Conservation (phyloP, 2,113 vertebrate genomes). For the Nymphicus hollandicus region DNA sequence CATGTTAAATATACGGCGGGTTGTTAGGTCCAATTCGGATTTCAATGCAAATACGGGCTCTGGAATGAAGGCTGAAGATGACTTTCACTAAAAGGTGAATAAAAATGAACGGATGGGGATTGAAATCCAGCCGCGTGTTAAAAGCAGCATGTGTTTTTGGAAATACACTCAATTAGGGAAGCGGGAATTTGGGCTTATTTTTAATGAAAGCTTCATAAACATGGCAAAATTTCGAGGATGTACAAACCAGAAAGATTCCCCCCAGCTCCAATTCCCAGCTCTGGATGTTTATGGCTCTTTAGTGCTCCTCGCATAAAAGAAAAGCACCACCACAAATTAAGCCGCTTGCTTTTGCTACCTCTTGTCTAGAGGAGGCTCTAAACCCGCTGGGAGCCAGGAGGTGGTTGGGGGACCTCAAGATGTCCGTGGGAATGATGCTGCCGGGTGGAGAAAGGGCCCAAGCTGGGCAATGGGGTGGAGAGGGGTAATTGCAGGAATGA, state of each 20-base stretch:
- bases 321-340: slow-evolving; percentile 11
- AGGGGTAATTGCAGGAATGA: not conserved
- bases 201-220: slow-evolving; percentile 25
- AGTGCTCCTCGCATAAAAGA: not conserved
- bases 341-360: not conserved
- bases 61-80: slow-evolving; percentile 11
- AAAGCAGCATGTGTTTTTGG: not conserved
- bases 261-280: not conserved
- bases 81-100: slow-evolving; percentile 15
- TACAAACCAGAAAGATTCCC: not conserved
- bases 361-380: not conserved
- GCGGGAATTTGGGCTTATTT: not conserved
- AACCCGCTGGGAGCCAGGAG: not conserved
- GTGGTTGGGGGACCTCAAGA: not conserved
- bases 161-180: not conserved
- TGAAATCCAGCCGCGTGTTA: not conserved
- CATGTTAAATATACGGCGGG: not conserved
- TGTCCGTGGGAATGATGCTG: not conserved
- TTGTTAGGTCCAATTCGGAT: slow-evolving; percentile 1
- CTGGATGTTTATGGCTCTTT: not conserved
- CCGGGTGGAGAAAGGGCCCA: not conserved
- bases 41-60: not conserved
- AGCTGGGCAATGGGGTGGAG: not conserved
- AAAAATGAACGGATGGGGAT: slow-evolving; percentile 17
- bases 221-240: not conserved